Percentiles rank a stretch among this genome's conserved stretches.
These are phyloP conservation scores for Xylocopa sonorina DNA, from an alignment of 1,140 invertebrate genomes.

Conservation along the genomic window DNA sequence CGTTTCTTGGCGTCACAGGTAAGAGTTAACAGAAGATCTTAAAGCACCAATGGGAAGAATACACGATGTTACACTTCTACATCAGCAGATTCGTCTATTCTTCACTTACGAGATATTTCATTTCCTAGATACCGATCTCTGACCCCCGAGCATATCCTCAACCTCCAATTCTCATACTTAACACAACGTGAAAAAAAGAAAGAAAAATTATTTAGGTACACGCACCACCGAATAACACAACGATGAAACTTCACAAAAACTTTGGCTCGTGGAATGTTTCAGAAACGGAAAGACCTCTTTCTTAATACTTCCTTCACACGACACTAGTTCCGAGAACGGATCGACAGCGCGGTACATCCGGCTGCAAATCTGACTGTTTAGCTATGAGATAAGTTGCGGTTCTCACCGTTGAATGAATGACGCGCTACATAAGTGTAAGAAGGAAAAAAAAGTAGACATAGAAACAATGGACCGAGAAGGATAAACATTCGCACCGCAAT, in stretches of 20 bases:
- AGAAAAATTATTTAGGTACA: too few relatives aligned
- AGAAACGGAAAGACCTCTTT: too few relatives aligned
- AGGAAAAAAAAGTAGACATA: not conserved
- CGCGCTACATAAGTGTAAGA: not conserved
- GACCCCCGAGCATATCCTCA: not conserved
- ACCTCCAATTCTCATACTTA: not conserved
- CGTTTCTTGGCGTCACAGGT: not conserved
- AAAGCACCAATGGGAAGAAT: not conserved
- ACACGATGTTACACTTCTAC: not conserved
- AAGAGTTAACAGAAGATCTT: not conserved
- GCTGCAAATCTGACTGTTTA: not conserved
- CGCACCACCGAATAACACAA: not conserved
- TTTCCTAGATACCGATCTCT: not conserved
- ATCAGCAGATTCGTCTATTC: not conserved
- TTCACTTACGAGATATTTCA: not conserved
- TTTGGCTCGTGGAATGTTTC: not conserved
- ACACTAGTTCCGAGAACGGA: not conserved
- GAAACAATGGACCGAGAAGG: not conserved
- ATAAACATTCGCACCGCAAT: constrained; percentile 45
- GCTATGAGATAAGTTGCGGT: not conserved
- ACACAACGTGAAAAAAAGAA: too few relatives aligned
- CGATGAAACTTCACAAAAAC: not conserved
- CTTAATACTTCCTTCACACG: not conserved
- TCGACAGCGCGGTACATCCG: not conserved
- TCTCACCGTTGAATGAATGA: too few relatives aligned